phyloP scores from a whole-genome alignment of 2,797 vertebrate species.

The Semaprochilodus insignis region DNA sequence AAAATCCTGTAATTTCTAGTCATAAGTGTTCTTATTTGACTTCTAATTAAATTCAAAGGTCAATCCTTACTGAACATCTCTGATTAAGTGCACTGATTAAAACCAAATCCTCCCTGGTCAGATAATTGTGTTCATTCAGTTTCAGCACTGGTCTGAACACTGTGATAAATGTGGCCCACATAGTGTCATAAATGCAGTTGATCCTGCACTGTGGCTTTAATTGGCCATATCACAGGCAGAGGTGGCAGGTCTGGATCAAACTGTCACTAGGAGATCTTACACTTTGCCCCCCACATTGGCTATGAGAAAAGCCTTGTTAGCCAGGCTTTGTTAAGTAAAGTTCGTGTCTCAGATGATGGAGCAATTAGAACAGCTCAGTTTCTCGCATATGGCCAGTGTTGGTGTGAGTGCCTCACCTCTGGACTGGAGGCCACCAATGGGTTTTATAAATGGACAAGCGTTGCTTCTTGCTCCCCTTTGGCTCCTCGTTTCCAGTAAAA shows the following conservation, averaged over 20 bases:
- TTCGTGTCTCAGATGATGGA: constrained; percentile 47
- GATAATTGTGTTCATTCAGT: not conserved
- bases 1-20: not conserved
- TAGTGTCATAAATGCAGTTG: not conserved
- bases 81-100: not conserved
- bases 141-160: not conserved
- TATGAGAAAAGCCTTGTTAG: constrained; percentile 41
- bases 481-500: constrained; percentile 34
- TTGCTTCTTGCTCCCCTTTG: constrained; percentile 2
- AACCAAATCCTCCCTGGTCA: not conserved
- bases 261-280: constrained; percentile 18
- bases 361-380: constrained; percentile 51
- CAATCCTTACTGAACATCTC: not conserved
- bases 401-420: constrained; percentile 6
- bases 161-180: not conserved
- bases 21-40: not conserved
- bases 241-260: constrained; percentile 8
- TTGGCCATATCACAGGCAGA: constrained; percentile 10
- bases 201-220: constrained; percentile 19
- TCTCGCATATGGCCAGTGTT: constrained; percentile 5
- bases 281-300: not conserved
- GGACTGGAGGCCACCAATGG: constrained; percentile 4
- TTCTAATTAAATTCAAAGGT: not conserved
- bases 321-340: constrained; percentile 43
- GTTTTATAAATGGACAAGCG: constrained; percentile 17